Evolutionary conservation across 1,140 invertebrate species (phyloP), one percentile per base, ranked within the genome.

Genomic region (Drosophila chauvacae): DNA sequence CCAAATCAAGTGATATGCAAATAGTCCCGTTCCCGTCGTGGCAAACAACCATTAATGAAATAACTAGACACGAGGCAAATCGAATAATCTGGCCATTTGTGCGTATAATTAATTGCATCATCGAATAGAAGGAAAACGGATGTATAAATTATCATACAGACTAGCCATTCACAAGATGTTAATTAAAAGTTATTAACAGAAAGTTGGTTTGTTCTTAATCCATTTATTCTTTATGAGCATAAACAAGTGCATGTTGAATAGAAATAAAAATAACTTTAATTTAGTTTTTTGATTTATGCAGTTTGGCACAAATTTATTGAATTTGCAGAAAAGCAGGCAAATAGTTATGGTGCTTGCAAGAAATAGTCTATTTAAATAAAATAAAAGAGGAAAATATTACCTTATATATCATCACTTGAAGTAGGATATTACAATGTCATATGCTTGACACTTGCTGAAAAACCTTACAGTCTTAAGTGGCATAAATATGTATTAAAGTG

Each of bases 1-100:
- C 35, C 33, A 75, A 66, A 78, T 84, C 53, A 88, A 87, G 84
- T 87, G 84, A 71, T 70, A 77, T 68, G 84, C 47, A 88, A 87
- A 87, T 78, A 88, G 13, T 4, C 5, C 18, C 23, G 4, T 16
- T 23, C 53, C 10, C 23, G 20, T 39, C 14, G 2, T 18, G 30
- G 39, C 56, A 23, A 64, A 64, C 69, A 69, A 64, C 75, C 78
- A 77, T 81, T 81, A 77, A 77, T 74, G 39, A 64, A 80, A 55
- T 61, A 58, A 59, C 30, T 14, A 41, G 26, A 61, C 41, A 37
- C 28, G 39, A 33, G 33, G 26, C 42, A 44, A 62, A 58, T 42
- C 61, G 41, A 58, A 47, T 72, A 26, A 58, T 58, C n/a, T 57
- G 33, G 10, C 16, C 30, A 26, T 26, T 16, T 35, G 42, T 44